Base-by-base conservation (phyloP, 2,797 vertebrate genomes). In the Siniperca obscura region DNA sequence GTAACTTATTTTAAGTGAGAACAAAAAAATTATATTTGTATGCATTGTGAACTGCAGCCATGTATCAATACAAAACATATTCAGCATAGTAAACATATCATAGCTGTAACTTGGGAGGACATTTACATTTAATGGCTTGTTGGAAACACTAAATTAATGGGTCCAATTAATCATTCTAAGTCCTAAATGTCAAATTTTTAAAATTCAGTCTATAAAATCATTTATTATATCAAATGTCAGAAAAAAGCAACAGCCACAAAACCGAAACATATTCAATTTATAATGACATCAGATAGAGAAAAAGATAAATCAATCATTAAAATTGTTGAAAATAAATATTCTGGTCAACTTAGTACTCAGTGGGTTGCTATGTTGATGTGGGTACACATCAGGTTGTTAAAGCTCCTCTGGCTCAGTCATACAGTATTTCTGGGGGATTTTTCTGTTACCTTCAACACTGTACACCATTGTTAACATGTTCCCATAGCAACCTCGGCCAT, bases 1-100 rank as follows among this genome's bases (percentile, higher is more conserved):
- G 83, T 89, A 80, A 89, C 83, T 91, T 91, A 84, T 78, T 89
- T 91, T 84, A 86, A 82, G 82, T 87, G 83, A 86, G 60, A 88
- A 90, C 72, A 87, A 83, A 69, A 76, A 67, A 73, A 83, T 68
- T 12, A 87, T 83, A 91, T 80, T 80, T 74, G 80, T 76, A 90
- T 84, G 86, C 91, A 91, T 79, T 78, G 86, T 86, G 81, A 87
- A 89, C 70, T 76, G 76, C 76, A 89, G 89, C 87, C 81, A 92
- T 78, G 78, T 88, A 87, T 82, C 68, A 75, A 88, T 76, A 88
- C 80, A 90, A 87, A 79, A 88, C 77, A 87, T 68, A 78, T 67
- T 86, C 55, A 88, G 68, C 81, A 86, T 71, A 79, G 38, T 50
- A 84, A 82, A 89, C 66, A 82, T 44, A 59, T 85, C 62, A 86